Percentiles rank a stretch among this genome's conserved stretches.
phyloP scores from a whole-genome alignment of 2,113 vertebrate species.

The Notiomystis cincta region DNA sequence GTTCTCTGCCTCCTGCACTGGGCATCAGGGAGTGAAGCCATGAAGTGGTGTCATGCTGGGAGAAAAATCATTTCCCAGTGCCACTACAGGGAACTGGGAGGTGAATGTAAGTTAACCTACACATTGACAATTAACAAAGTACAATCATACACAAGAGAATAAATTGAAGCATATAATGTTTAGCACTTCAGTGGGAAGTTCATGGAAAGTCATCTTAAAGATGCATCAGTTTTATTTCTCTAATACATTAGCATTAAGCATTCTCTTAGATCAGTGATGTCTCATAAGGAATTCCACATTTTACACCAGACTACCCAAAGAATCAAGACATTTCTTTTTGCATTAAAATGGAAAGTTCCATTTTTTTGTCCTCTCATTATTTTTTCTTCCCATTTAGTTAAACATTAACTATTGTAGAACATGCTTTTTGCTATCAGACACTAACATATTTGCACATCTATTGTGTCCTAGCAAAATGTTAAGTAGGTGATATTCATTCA shows the following conservation, averaged over 20 bases:
- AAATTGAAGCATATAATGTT: not conserved
- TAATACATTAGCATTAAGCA: not conserved
- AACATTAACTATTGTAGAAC: not conserved
- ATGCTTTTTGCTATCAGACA: not conserved
- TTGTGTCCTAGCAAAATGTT: not conserved
- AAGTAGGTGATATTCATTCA: not conserved
- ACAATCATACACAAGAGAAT: not conserved
- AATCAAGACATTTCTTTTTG: not conserved
- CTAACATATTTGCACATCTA: not conserved
- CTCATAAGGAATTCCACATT: not conserved
- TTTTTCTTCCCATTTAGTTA: not conserved
- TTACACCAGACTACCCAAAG: not conserved
- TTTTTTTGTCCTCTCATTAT: not conserved
- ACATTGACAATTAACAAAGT: not conserved
- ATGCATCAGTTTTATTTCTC: not conserved
- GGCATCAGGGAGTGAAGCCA: not conserved
- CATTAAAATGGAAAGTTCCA: not conserved
- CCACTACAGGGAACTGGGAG: not conserved
- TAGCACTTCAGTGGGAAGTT: not conserved
- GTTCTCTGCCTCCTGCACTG: fast-evolving
- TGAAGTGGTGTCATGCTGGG: not conserved
- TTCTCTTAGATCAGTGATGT: not conserved
- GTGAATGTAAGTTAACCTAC: not conserved
- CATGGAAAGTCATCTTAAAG: not conserved
- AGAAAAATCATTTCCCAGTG: not conserved